Conservation (phyloP, 2,888 invertebrate species). For the Alitta virens region DNA sequence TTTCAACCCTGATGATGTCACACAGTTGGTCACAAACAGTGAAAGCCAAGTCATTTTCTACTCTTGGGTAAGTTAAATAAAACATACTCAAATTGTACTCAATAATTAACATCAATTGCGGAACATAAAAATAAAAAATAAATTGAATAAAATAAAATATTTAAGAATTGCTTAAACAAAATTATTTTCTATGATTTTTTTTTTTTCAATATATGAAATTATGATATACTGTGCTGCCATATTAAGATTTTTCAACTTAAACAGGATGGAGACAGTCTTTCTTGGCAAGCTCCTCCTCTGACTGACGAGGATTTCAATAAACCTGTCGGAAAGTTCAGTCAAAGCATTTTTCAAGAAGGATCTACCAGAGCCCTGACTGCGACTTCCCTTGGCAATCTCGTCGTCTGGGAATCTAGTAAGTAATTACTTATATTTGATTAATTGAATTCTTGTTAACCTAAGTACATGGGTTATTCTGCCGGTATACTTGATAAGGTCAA, state of each 20-base stretch:
- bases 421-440: too few relatives aligned
- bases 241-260: not conserved
- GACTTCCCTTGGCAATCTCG: constrained; percentile 56
- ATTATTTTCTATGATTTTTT: too few relatives aligned
- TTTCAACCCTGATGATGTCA: constrained; percentile 53
- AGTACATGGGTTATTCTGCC: too few relatives aligned
- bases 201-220: too few relatives aligned
- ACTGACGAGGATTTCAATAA: constrained; percentile 56
- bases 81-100: not conserved
- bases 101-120: too few relatives aligned
- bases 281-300: constrained; percentile 52
- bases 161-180: too few relatives aligned
- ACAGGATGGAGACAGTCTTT: constrained; percentile 36
- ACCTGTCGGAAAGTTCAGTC: constrained; percentile 54
- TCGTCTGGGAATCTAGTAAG: constrained; percentile 57
- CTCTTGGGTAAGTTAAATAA: constrained; percentile 43
- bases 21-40: constrained; percentile 55
- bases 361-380: constrained; percentile 53
- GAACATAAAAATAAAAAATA: too few relatives aligned
- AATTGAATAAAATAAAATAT: too few relatives aligned
- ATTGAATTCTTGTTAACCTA: too few relatives aligned
- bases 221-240: too few relatives aligned
- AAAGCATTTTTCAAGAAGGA: constrained; percentile 52
- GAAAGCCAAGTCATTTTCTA: constrained; percentile 55
- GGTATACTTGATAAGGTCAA: too few relatives aligned